Conservation (phyloP, 2,113 vertebrate genomes). For the Tyrannus savana region DNA sequence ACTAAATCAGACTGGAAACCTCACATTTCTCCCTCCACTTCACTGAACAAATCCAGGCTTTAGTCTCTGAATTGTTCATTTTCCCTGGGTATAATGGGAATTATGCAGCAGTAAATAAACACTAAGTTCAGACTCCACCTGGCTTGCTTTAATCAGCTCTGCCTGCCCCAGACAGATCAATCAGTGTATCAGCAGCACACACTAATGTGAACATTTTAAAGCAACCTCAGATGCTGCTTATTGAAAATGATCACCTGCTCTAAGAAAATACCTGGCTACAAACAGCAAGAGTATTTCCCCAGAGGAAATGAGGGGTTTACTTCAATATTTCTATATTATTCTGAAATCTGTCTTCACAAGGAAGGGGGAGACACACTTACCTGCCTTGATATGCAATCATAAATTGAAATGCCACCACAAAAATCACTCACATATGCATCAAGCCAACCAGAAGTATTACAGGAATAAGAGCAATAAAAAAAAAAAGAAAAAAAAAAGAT, state of each 20-base stretch:
- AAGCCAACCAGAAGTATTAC: neutral
- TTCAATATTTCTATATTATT: neutral
- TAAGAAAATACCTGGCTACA: neutral
- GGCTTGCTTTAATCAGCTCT: neutral
- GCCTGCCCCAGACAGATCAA: neutral
- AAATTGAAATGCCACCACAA: neutral
- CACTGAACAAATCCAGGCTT: neutral
- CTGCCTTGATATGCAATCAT: neutral
- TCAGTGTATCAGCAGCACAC: neutral
- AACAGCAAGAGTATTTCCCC: neutral
- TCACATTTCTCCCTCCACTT: fast-evolving
- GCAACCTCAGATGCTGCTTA: neutral
- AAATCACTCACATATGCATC: neutral
- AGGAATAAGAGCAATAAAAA: neutral
- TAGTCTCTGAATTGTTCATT: fast-evolving
- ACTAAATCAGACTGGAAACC: neutral
- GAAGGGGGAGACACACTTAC: neutral
- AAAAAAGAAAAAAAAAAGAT: neutral
- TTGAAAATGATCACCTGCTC: neutral
- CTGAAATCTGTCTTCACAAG: neutral
- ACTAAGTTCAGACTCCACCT: neutral
- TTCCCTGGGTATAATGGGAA: neutral
- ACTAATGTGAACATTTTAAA: neutral
- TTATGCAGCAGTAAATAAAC: neutral
- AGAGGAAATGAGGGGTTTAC: neutral